Evolutionary conservation across 2,888 invertebrate genomes (phyloP).

Genomic region (Beris morrisii): DNA sequence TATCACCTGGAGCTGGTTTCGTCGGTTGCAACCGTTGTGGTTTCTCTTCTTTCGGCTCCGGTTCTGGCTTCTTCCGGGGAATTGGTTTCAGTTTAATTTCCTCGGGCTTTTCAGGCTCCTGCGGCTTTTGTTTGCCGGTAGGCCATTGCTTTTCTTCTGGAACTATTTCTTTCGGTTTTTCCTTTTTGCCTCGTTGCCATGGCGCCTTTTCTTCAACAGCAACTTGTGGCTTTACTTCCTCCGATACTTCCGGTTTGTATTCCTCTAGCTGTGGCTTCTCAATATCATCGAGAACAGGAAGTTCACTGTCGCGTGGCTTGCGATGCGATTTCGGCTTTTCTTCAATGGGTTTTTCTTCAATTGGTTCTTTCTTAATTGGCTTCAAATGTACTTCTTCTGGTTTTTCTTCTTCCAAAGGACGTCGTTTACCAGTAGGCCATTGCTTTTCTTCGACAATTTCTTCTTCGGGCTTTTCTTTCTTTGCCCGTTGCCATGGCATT

Average conservation of each 20-base stretch:
- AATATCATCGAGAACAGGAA: constrained; percentile 35
- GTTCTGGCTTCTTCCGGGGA: constrained; percentile 30
- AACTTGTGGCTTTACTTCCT: constrained; percentile 44
- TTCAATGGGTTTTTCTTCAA: constrained; percentile 13
- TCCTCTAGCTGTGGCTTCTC: constrained; percentile 38
- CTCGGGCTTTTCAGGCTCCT: constrained; percentile 48
- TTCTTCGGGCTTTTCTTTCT: constrained; percentile 54
- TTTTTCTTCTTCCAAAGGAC: constrained; percentile 37
- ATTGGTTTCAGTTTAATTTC: constrained; percentile 37
- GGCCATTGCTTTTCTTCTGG: constrained; percentile 43
- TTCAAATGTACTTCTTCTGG: constrained; percentile 47
- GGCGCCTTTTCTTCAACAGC: constrained; percentile 34
- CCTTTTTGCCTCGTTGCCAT: constrained; percentile 44
- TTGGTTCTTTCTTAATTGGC: constrained; percentile 46
- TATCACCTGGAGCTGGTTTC: constrained; percentile 7
- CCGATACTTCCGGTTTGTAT: constrained; percentile 41
- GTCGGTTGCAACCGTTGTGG: constrained; percentile 9
- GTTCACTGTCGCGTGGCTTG: constrained; percentile 33
- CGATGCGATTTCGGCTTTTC: constrained; percentile 18
- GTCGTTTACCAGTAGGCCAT: constrained; percentile 42
- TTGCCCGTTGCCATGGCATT: constrained; percentile 52
- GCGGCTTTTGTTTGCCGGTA: constrained; percentile 45
- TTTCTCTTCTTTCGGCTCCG: constrained; percentile 35
- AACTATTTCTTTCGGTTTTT: constrained; percentile 43
- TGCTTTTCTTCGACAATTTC: constrained; percentile 42